Evolutionary conservation across 2,888 invertebrate genomes (phyloP).

Genomic region (Pandemis cinnamomeana): DNA sequence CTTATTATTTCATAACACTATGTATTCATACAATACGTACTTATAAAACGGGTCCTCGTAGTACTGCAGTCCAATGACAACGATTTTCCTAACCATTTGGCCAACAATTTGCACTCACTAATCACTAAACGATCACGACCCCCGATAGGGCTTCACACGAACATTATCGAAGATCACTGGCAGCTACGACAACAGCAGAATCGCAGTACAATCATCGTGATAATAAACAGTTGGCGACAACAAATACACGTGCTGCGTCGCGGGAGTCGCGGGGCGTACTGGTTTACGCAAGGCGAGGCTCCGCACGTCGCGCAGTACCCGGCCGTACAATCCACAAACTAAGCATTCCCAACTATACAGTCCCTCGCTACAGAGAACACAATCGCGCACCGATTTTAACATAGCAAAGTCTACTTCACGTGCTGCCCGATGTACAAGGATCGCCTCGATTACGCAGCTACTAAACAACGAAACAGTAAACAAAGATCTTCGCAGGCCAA

Average conservation of each 20-base stretch:
- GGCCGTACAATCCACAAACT: constrained; percentile 46
- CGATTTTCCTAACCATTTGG: constrained; percentile 80
- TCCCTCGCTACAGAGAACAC: constrained; percentile 11
- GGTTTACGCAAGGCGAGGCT: constrained; percentile 66
- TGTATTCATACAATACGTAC: constrained; percentile 56
- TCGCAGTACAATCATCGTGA: constrained; percentile 62
- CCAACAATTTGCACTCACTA: constrained; percentile 60
- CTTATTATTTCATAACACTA: constrained; percentile 1
- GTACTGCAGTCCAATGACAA: constrained; percentile 76
- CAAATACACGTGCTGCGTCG: constrained; percentile 61
- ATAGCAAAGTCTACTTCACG: not conserved
- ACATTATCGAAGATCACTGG: constrained; percentile 63
- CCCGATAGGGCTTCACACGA: constrained; percentile 63
- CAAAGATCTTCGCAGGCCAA: constrained; percentile 62
- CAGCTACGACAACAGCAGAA: constrained; percentile 64
- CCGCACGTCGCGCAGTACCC: constrained; percentile 65
- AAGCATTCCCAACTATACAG: constrained; percentile 9
- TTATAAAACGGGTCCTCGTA: constrained; percentile 81
- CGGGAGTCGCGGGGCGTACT: constrained; percentile 64
- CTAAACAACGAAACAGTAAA: constrained; percentile 70
- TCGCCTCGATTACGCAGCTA: constrained; percentile 75
- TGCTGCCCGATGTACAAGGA: constrained; percentile 63
- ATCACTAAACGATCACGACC: constrained; percentile 58
- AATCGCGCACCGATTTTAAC: constrained; percentile 1
- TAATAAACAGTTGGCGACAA: constrained; percentile 57